Base-by-base conservation (phyloP, 2,888 invertebrate species). In the Pandemis cinnamomeana region DNA sequence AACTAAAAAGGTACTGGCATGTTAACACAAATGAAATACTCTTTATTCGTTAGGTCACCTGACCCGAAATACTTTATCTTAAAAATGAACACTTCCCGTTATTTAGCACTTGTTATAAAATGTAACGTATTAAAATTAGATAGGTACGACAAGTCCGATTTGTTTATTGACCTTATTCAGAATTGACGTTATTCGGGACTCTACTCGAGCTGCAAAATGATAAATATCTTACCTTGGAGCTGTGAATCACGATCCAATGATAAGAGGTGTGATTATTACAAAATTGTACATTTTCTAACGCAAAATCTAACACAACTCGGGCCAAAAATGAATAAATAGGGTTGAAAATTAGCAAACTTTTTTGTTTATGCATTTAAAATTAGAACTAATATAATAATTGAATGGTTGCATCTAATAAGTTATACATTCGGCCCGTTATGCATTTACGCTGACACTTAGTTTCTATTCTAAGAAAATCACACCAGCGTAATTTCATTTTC, bases 161-260 rank as follows among this genome's bases (percentile, higher is more conserved):
- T 36, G 27, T 70, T 73, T 73, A 70, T 73, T 51, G 69, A 58
- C 60, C 62, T 15, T 61, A n/a, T 69, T 70, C 60, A 63, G 67
- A 73, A 73, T 48, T 27, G 20, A 41, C 69, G 69, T 64, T 73
- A 73, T 73, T 70, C 66, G 64, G 73, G 73, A 70, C 69, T 69
- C 5, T 58, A 41, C 4, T 36, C 27, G 27, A 36, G 60, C 70
- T 70, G 74, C 62, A 70, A 74, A 71, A 74, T 71, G 74, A 71
- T 74, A 74, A 69, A 67, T 61, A 58, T 67, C 66, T 75, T 67
- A 51, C 71, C 55, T 69, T 67, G 64, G 66, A 74, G 67, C 61
- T 68, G 71, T 74, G 76, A 76, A 76, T 74, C 76, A 76, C 76
- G 76, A 69, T 44, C 58, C 41, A 27, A 44, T 53, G 74, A 74